phyloP scores from a whole-genome alignment of 2,797 vertebrate species.

The Siniperca undulata region DNA sequence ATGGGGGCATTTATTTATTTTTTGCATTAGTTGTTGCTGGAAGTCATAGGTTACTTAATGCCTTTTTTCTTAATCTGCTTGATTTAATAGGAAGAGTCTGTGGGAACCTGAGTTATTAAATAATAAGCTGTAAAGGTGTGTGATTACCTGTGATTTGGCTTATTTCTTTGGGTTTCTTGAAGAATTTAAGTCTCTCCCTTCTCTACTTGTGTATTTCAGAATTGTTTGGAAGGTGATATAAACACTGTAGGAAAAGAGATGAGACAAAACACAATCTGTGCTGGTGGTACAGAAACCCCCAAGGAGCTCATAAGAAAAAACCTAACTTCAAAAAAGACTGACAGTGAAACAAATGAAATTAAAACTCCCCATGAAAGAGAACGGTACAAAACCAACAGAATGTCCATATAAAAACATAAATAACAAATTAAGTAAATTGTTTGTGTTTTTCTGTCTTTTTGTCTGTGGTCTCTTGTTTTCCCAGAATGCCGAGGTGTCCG shows the following conservation, averaged over 20 bases:
- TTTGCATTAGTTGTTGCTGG: too few species aligned
- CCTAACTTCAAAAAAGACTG: not conserved
- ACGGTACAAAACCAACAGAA: not conserved
- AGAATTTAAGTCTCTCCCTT: not conserved
- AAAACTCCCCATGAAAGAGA: not conserved
- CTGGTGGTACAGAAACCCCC: not conserved
- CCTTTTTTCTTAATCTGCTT: not conserved
- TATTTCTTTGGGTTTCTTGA: not conserved
- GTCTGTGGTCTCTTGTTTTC: constrained; percentile 42
- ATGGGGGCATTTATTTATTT: too few species aligned
- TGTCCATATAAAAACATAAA: not conserved
- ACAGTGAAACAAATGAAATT: not conserved
- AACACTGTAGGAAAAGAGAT: not conserved
- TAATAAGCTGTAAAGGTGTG: not conserved
- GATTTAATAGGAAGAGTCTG: not conserved
- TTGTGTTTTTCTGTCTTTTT: not conserved
- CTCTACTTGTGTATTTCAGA: not conserved
- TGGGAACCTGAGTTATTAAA: not conserved
- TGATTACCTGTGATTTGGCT: not conserved
- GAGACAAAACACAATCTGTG: not conserved
- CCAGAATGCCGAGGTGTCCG: constrained; percentile 98
- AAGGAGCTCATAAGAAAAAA: not conserved
- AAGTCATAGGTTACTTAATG: not conserved
- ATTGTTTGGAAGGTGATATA: not conserved
- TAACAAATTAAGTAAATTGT: not conserved